Percentiles rank a stretch among this genome's conserved stretches.
These are phyloP conservation scores for Pterophyllum scalare DNA, from an alignment of 2,113 vertebrate species.

Conservation along the genomic window DNA sequence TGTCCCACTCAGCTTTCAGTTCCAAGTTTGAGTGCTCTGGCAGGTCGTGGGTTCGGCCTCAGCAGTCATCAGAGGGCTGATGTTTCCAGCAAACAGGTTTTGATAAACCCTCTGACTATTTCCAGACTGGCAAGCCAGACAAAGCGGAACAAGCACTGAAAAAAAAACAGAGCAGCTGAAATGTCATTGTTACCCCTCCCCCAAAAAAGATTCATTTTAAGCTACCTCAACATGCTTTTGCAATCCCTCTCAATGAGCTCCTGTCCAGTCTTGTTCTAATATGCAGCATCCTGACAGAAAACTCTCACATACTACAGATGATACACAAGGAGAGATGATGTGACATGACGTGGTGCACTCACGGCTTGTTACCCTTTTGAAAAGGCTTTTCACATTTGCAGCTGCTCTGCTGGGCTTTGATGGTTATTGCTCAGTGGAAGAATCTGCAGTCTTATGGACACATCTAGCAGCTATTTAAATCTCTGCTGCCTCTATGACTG, in stretches of 20 bases:
- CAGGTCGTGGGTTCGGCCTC: neutral
- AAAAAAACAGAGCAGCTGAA: neutral
- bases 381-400: conserved; percentile 5
- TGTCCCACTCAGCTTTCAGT: neutral
- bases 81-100: conserved; percentile 1
- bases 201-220: neutral
- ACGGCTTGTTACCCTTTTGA: neutral
- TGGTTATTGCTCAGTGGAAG: neutral
- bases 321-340: neutral
- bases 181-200: neutral
- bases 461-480: neutral
- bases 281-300: neutral
- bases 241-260: neutral
- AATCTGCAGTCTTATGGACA: neutral
- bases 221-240: neutral
- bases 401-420: neutral
- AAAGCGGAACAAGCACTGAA: conserved; percentile 8
- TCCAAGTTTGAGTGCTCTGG: neutral
- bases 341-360: neutral
- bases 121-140: conserved; percentile 1
- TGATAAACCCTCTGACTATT: conserved; percentile 1
- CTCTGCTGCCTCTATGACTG: neutral
- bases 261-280: neutral
- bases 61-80: neutral
- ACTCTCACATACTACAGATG: neutral